These are phyloP conservation scores for Delphinus delphis DNA, from an alignment of 2,113 vertebrate genomes.

Conservation along the genomic window DNA sequence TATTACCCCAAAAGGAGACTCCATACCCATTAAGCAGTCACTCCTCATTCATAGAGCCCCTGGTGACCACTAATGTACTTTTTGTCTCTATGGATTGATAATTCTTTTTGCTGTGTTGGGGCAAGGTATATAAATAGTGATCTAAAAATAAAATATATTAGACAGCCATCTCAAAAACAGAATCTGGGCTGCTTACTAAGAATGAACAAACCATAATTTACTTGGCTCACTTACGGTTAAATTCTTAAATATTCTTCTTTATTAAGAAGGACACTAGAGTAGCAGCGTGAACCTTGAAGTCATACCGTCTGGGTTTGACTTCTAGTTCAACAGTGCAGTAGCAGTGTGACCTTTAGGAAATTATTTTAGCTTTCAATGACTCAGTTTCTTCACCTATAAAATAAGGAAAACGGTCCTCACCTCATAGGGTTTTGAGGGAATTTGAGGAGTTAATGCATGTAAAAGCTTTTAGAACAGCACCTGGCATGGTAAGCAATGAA, in stretches of 20 bases:
- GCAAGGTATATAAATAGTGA: neutral
- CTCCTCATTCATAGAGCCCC: neutral
- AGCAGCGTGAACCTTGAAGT: neutral
- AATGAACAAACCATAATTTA: neutral
- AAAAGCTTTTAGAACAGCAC: neutral
- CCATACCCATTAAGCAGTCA: neutral
- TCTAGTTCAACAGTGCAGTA: neutral
- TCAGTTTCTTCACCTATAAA: neutral
- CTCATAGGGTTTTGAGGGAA: neutral
- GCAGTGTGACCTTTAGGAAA: neutral
- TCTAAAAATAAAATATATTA: neutral
- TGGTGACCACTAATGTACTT: neutral
- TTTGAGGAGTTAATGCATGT: neutral
- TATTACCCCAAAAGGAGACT: neutral
- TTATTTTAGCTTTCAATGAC: neutral
- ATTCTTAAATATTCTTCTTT: neutral
- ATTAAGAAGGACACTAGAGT: neutral
- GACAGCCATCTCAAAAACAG: neutral
- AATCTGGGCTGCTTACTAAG: conserved; percentile 7
- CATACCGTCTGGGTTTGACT: neutral
- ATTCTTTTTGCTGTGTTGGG: neutral
- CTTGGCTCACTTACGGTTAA: neutral
- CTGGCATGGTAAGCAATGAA: neutral
- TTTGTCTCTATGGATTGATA: neutral
- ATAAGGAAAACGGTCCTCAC: neutral